Evolutionary conservation across 2,113 vertebrate genomes (phyloP).

Genomic region (Aythya baeri): DNA sequence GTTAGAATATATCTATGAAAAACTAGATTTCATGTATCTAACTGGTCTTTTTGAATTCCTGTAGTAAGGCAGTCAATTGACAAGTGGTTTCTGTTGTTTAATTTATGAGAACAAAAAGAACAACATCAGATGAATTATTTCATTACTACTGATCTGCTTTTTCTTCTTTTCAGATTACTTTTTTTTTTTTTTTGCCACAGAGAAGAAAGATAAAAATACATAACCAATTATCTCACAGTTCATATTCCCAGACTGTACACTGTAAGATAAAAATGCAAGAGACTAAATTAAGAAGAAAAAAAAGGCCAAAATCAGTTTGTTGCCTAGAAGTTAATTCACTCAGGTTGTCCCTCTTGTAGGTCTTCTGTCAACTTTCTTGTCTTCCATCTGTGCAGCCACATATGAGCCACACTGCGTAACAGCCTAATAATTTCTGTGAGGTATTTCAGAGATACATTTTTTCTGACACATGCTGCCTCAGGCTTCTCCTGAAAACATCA

Average conservation of each 20-base stretch:
- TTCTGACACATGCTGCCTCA: conserved; percentile 37
- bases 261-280: neutral
- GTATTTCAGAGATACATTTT: conserved; percentile 9
- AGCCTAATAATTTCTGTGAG: conserved; percentile 11
- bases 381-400: neutral
- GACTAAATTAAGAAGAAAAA: neutral
- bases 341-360: neutral
- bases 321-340: conserved; percentile 1
- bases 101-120: conserved; percentile 4
- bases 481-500: conserved; percentile 15
- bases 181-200: neutral
- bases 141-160: neutral
- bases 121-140: neutral
- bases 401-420: neutral
- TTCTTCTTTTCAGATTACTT: neutral
- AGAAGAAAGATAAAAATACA: neutral
- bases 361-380: neutral
- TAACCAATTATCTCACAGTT: neutral
- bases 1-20: neutral
- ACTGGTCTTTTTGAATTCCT: neutral
- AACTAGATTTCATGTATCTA: neutral
- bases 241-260: neutral
- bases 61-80: neutral
- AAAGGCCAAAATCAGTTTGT: neutral
- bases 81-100: neutral